Conservation (phyloP, 2,113 vertebrate species). For the Coptodon bakossiorum region DNA sequence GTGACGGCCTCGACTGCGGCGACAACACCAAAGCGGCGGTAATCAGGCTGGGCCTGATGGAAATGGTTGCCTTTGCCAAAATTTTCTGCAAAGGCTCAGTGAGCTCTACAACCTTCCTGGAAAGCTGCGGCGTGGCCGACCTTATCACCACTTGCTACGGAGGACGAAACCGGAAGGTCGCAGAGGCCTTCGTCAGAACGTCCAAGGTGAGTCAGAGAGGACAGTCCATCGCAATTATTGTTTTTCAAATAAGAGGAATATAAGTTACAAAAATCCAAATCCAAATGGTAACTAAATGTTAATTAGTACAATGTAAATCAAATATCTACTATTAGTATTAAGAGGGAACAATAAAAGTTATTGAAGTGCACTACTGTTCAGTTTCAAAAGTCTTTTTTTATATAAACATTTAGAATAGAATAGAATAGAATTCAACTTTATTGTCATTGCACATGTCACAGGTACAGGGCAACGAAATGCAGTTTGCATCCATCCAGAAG, state of each 20-base stretch:
- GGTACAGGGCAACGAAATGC: no score
- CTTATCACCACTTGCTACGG: slow-evolving; percentile 88
- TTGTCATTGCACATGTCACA: no score
- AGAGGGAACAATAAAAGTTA: not conserved
- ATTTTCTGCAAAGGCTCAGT: slow-evolving; percentile 76
- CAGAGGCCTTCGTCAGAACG: slow-evolving; percentile 77
- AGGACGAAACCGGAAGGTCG: slow-evolving; percentile 81
- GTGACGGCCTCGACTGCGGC: slow-evolving; percentile 76
- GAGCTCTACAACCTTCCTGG: slow-evolving; percentile 76
- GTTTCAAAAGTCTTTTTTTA: not conserved
- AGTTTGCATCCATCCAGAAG: no score
- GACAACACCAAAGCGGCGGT: slow-evolving; percentile 88
- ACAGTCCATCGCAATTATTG: not conserved
- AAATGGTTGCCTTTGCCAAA: slow-evolving; percentile 83
- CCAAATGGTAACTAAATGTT: not conserved
- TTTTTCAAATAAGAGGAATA: not conserved
- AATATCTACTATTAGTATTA: not conserved
- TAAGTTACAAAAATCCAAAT: not conserved
- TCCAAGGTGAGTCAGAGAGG: slow-evolving; percentile 70
- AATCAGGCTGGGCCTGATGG: slow-evolving; percentile 85
- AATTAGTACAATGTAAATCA: not conserved
- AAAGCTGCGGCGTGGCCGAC: slow-evolving; percentile 85
- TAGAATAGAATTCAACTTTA: no score
- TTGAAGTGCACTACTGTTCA: not conserved
- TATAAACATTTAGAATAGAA: not conserved